Evolutionary conservation across 2,113 vertebrate species (phyloP).

Genomic region (Limnothrissa miodon): DNA sequence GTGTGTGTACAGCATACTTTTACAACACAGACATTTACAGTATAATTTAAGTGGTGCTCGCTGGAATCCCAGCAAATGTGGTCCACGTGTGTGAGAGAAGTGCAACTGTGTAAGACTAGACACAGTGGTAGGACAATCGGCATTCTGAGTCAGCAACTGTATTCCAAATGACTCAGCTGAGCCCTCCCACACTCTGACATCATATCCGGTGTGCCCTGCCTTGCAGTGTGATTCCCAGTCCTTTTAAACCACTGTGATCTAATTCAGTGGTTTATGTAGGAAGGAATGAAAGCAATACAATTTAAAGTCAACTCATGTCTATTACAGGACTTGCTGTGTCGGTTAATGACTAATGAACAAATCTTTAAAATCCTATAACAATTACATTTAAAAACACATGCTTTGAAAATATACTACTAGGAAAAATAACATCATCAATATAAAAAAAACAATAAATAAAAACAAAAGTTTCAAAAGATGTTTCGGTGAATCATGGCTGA

Average conservation of each 20-base stretch:
- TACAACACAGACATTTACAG: not conserved
- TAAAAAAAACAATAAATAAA: not conserved
- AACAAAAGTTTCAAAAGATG: not conserved
- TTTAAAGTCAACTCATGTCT: not conserved
- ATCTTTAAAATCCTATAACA: no score
- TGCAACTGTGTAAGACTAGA: conserved; percentile 20
- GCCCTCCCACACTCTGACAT: conserved; percentile 8
- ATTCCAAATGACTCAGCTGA: conserved; percentile 36
- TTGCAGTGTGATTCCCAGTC: conserved; percentile 13
- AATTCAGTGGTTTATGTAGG: conserved; percentile 9
- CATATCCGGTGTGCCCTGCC: conserved; percentile 37
- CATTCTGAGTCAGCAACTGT: conserved; percentile 37
- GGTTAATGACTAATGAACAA: not conserved
- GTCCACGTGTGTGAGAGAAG: conserved; percentile 5
- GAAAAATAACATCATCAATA: not conserved
- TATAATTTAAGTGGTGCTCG: not conserved
- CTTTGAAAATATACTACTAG: not conserved
- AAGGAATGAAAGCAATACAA: not conserved
- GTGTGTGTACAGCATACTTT: not conserved
- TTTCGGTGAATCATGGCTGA: not conserved
- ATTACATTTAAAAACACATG: not conserved
- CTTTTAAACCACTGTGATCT: not conserved
- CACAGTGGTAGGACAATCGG: not conserved
- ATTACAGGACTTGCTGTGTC: not conserved
- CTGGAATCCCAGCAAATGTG: not conserved